Base-by-base conservation (phyloP, 2,797 vertebrate species). In the Halcyon leucocephala region DNA sequence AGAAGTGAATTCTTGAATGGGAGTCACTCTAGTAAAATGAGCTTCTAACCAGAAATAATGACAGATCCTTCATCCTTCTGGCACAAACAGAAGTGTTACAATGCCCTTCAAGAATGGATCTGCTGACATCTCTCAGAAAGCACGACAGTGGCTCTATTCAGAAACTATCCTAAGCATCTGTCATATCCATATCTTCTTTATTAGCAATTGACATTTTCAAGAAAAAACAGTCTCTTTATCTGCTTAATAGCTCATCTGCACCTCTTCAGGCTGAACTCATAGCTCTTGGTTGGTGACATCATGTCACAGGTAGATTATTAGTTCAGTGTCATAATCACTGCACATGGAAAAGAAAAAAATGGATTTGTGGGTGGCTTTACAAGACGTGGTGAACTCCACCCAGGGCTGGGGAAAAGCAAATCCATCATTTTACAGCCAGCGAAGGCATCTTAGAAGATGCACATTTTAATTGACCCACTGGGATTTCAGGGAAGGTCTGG, bases 121-220 rank as follows among this genome's bases (percentile, higher is more conserved):
- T 94, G 86, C 94, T 95, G 97, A 97, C 96, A 95, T 92, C 89
- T 81, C 90, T 76, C 86, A 77, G 90, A 86, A 82, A 95, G 86
- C 72, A 85, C 1, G 28, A 85, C 86, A 82, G 90, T 2, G 1
- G 33, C 76, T 87, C 83, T 94, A 51, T 95, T 94, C 90, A 93
- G 92, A 78, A 90, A 65, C 83, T 87, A 89, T 48, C 86, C 92
- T 55, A 28, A 81, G 78, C 92, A 83, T 92, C 92, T 92, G 91
- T 95, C 95, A 95, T 90, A 93, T 57, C 93, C 89, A 58, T 92
- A 92, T 97, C 94, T 92, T 87, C 95, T 96, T 97, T 97, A 94
- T 97, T 95, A 95, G 89, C 92, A 93, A 96, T 93, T 94, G 94
- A 95, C 95, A 95, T 97, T 96, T 95, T 89, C 86, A 94, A 97